Percentiles rank a stretch among this genome's conserved stretches.
Evolutionary conservation across 2,888 invertebrate genomes (phyloP).

Genomic region (Phengaris alcon): DNA sequence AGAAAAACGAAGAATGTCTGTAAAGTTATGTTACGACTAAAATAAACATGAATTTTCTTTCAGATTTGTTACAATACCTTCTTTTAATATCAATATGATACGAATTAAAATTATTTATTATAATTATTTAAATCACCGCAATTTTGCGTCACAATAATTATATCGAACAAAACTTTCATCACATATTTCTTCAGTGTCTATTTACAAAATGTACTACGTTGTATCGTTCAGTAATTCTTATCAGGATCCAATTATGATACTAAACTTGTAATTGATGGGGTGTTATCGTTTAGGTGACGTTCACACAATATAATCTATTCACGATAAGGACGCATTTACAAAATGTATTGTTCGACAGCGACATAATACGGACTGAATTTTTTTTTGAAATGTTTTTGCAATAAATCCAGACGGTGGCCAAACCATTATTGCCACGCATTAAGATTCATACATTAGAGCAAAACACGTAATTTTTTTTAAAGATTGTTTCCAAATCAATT

Average conservation of each 20-base stretch:
- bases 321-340: neutral
- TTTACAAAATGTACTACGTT: neutral
- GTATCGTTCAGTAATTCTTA: neutral
- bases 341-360: too few species aligned
- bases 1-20: too few species aligned
- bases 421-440: too few species aligned
- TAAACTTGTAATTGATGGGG: neutral
- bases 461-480: too few species aligned
- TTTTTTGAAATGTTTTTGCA: too few species aligned
- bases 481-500: too few species aligned
- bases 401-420: too few species aligned
- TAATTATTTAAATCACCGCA: neutral
- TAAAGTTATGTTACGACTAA: too few species aligned
- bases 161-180: neutral
- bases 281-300: neutral
- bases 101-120: neutral
- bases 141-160: neutral
- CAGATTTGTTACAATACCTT: neutral
- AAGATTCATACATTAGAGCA: too few species aligned
- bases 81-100: neutral
- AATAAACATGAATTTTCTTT: too few species aligned
- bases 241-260: neutral
- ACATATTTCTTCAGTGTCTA: neutral
- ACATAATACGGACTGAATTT: too few species aligned
- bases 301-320: too few species aligned